Percentiles rank a stretch among this genome's conserved stretches.
phyloP scores from a whole-genome alignment of 2,113 vertebrate species.

The Bufo bufo region DNA sequence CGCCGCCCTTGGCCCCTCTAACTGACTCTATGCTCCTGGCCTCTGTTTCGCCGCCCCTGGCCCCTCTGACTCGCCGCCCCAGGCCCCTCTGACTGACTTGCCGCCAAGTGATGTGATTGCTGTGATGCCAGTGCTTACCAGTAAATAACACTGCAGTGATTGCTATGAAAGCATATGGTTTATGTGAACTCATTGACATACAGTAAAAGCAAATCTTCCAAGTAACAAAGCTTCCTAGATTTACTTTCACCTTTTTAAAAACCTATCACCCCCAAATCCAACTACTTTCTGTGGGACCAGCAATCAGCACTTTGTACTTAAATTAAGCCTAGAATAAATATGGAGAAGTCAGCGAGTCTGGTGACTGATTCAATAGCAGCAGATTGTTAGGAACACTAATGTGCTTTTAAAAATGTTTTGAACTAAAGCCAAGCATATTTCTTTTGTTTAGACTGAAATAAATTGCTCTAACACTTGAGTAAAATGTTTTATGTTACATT shows the following conservation, averaged over 20 bases:
- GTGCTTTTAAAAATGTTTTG: constrained; percentile 55
- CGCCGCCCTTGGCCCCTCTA: no score
- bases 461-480: constrained; percentile 52
- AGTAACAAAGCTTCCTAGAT: neutral
- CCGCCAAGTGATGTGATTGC: no score
- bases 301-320: constrained; percentile 53
- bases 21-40: no score
- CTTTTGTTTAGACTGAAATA: constrained; percentile 55
- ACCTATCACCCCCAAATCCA: constrained; percentile 10
- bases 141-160: neutral
- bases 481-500: constrained; percentile 47
- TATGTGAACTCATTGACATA: neutral
- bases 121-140: neutral
- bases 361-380: constrained; percentile 51
- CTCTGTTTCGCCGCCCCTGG: no score
- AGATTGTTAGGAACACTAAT: constrained; percentile 46
- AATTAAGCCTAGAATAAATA: constrained; percentile 54
- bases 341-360: constrained; percentile 48
- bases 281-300: constrained; percentile 27
- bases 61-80: no score
- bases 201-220: neutral
- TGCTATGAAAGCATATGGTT: neutral
- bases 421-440: constrained; percentile 47
- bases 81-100: no score
- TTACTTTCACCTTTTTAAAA: neutral